These are phyloP conservation scores for Ctenopoma kingsleyae DNA, from an alignment of 2,797 vertebrate genomes.

Conservation along the genomic window DNA sequence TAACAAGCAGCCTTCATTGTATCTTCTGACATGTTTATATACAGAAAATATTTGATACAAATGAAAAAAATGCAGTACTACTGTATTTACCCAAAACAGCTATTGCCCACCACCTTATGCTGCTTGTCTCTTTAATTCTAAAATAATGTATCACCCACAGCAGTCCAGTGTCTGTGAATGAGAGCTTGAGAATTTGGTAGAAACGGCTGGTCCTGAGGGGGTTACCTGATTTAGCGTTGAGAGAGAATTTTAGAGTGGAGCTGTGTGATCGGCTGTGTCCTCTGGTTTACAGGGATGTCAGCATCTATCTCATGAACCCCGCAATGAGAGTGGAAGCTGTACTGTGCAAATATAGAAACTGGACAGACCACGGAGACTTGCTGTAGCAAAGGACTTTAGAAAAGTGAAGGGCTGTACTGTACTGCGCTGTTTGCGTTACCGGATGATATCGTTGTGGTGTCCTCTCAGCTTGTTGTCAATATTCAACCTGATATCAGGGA, in stretches of 20 bases:
- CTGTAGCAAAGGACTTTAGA: not conserved
- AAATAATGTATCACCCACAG: not conserved
- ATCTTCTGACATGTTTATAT: not conserved
- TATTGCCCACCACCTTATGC: not conserved
- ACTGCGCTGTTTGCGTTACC: too few species aligned
- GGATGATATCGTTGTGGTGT: too few species aligned
- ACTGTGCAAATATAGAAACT: conserved; percentile 5
- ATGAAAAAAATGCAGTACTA: not conserved
- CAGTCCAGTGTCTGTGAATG: not conserved
- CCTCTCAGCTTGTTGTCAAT: too few species aligned
- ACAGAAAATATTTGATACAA: not conserved
- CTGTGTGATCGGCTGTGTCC: not conserved
- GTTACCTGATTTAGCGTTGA: conserved; percentile 1
- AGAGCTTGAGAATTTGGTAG: not conserved
- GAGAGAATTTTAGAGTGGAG: conserved; percentile 10
- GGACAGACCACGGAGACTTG: not conserved
- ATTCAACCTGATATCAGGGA: too few species aligned
- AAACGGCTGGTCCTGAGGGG: not conserved
- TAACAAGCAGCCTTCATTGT: conserved; percentile 4
- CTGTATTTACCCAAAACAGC: not conserved
- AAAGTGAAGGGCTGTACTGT: too few species aligned
- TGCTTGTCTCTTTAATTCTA: not conserved
- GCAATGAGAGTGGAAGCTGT: not conserved
- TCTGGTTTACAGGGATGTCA: conserved; percentile 9
- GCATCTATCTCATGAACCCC: conserved; percentile 1